Evolutionary conservation across 1,140 invertebrate species (phyloP), one percentile per base, ranked within the genome.

Genomic region (Macrobrachium rosenbergii): DNA sequence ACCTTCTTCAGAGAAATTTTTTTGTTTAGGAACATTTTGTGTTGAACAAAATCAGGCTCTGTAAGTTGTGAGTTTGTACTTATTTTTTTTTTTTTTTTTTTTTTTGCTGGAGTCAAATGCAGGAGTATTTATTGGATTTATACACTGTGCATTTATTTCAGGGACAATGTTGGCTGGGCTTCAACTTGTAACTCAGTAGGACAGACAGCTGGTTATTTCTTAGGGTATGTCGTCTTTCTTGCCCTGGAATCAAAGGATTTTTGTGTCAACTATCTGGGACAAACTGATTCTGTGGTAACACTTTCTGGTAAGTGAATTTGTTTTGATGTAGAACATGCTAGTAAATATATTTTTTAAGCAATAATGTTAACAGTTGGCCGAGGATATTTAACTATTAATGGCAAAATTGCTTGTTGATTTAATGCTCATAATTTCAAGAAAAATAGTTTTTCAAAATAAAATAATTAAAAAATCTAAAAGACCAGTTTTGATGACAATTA

Each of bases 171-270:
- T 59, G 98, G 97, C n/a, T 98, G 99, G 93, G 99, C 99, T 12
- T 99, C 98, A 16, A 99, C 98, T 0, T 99, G 99, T 92, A 99
- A 99, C 91, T 97, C 96, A 90, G 98, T 99, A 14, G 99, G 99
- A 21, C 99, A 99, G 93, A 99, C 98, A 0, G 96, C 97, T 82
- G 99, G 99, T 2, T 99, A 97, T 92, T 99, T 99, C 91, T 92
- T 99, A 2, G 99, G 99, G 63, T 99, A 99, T 93, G 97, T 99
- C 5, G 93, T 99, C 16, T 99, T 99, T 92, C 95, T 99, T 91
- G 97, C 98, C 0, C 92, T 99, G n/a, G 98, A 99, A 92, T 99
- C 98, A 12, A 93, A 97, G 60, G 96, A 97, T 91, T 99, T 99
- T 93, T 99, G 97, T 91, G 99, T 99, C 91, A 95, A 93, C 83